phyloP scores from a whole-genome alignment of 2,113 vertebrate species.

The Pterocles gutturalis region DNA sequence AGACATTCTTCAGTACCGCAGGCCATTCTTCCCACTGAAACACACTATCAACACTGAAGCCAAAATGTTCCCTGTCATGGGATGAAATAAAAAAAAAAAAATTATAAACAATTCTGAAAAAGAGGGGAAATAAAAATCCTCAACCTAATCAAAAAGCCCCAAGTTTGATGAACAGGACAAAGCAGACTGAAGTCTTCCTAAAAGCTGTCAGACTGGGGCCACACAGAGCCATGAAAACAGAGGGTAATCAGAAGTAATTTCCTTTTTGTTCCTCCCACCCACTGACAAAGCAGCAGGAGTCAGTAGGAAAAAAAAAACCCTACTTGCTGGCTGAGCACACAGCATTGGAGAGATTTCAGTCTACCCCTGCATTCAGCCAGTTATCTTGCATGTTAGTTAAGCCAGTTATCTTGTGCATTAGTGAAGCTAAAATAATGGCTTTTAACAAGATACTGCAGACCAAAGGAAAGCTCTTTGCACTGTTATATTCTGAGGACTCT shows the following conservation, averaged over 20 bases:
- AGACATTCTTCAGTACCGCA: slow-evolving; percentile 21
- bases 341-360: slow-evolving; percentile 10
- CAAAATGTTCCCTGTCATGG: neutral
- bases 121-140: neutral
- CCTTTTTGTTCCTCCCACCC: slow-evolving; percentile 72
- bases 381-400: slow-evolving; percentile 11
- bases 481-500: neutral
- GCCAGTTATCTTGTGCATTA: slow-evolving; percentile 19
- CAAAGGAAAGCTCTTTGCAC: neutral
- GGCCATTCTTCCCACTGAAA: slow-evolving; percentile 3
- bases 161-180: neutral
- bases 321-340: slow-evolving; percentile 39
- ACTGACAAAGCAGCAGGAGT: slow-evolving; percentile 67
- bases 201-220: slow-evolving; percentile 11
- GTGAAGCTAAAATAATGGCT: slow-evolving; percentile 4
- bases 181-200: slow-evolving; percentile 37
- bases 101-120: neutral
- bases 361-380: neutral
- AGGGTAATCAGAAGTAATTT: slow-evolving; percentile 75
- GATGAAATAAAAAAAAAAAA: neutral
- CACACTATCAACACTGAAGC: neutral
- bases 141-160: neutral
- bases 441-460: neutral
- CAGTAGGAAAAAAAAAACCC: neutral
- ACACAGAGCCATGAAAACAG: slow-evolving; percentile 52